A percentile compares a stretch with the other conserved stretches of the same genome.
phyloP scores from a whole-genome alignment of 2,113 vertebrate species.

The Phalacrocorax brasilianus region DNA sequence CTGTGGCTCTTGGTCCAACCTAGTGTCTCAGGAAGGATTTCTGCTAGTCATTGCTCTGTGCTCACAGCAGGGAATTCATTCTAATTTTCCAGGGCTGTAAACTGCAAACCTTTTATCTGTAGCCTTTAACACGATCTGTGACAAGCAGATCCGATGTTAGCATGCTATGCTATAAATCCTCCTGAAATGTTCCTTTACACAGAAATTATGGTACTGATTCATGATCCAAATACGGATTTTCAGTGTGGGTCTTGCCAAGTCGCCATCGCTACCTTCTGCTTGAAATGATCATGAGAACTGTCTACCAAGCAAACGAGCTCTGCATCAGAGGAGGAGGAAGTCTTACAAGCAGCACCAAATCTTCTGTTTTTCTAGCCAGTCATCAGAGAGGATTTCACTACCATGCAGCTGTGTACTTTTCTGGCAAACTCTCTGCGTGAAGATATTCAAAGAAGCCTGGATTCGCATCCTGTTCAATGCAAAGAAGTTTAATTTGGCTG shows the following conservation, averaged over 20 bases:
- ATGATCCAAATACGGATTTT: background rate
- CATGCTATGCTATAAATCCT: background rate
- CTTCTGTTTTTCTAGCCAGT: background rate
- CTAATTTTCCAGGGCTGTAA: slow-evolving; percentile 12
- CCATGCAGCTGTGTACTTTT: background rate
- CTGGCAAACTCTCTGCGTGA: background rate
- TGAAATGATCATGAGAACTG: background rate
- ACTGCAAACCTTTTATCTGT: slow-evolving; percentile 9
- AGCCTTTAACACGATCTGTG: background rate
- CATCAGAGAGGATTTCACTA: background rate
- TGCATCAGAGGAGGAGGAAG: background rate
- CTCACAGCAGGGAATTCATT: background rate
- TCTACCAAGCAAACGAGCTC: background rate
- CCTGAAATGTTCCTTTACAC: slow-evolving; percentile 2
- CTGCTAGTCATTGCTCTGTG: background rate
- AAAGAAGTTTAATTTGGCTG: background rate
- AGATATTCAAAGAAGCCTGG: background rate
- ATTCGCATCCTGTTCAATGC: rapidly evolving
- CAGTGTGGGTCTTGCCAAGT: background rate
- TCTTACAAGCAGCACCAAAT: background rate
- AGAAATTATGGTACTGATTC: background rate
- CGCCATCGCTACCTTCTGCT: slow-evolving; percentile 30
- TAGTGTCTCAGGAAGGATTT: background rate
- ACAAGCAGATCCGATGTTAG: background rate
- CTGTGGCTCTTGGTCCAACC: background rate